Base-by-base conservation (phyloP, 2,797 vertebrate species). In the Sparidentex hasta region DNA sequence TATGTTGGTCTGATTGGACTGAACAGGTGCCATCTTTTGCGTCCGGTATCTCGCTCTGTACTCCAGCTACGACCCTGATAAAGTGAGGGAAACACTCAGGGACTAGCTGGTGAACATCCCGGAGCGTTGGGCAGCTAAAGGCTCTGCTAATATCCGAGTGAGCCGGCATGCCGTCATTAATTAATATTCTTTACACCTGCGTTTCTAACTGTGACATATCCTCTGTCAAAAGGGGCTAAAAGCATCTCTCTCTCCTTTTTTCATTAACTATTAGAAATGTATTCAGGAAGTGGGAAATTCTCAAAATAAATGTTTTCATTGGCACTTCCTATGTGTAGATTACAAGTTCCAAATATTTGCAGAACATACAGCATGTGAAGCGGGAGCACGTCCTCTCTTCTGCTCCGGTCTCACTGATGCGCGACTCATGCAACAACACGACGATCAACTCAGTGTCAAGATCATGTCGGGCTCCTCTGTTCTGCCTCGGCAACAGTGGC, bases 401-500 rank as follows among this genome's bases (percentile, higher is more conserved):
- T 74, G 29, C 44, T 29, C 18, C 52, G 50, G 20, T 54, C 55
- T 33, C 18, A n/a, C 16, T 44, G 38, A 16, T 1, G 7, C 16
- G 4, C 41, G 41, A 66, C 29, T 54, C 48, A 29, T 0, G 18
- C 17, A 65, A 18, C 11, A 33, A 17, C 76, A 63, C 73, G 66
- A 72, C 72, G 55, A 80, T 63, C 47, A 66, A 69, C 51, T 55
- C 8, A 18, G 54, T 67, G 75, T 84, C 59, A 41, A 3, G 69
- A 79, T 63, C 41, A 58, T 76, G 83, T 52, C 29, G 55, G 64
- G 72, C 57, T 59, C 50, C 41, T 75, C 38, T 65, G 70, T 58
- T 74, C 82, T 43, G 52, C 61, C 44, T 74, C 59, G 11, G 55
- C 41, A 41, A 71, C 65, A 56, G 3, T 44, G 55, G 21, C 61